These are phyloP conservation scores for Diprion similis DNA, from an alignment of 1,140 invertebrate genomes.

Conservation along the genomic window DNA sequence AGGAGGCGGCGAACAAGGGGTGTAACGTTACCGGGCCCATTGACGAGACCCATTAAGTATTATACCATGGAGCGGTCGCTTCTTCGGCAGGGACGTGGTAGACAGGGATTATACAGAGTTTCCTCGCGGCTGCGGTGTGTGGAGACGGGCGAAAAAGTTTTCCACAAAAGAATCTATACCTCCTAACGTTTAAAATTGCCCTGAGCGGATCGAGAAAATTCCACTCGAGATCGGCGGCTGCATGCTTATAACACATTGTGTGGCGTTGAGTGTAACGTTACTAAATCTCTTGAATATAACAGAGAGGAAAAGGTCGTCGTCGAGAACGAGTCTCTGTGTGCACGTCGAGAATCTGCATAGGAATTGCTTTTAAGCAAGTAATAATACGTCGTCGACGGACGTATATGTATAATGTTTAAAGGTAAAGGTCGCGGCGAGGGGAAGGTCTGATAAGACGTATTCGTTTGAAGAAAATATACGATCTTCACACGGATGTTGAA, in stretches of 20 bases:
- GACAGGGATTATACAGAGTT: background rate
- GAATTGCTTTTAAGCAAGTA: background rate
- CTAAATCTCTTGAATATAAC: background rate
- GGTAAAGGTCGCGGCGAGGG: background rate
- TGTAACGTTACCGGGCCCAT: background rate
- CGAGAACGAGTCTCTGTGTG: too few relatives aligned
- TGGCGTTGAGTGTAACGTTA: background rate
- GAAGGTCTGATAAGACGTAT: slow-evolving; percentile 3
- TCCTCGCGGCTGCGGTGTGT: background rate
- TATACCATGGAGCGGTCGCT: too few relatives aligned
- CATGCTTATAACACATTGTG: too few relatives aligned
- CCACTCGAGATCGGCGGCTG: too few relatives aligned
- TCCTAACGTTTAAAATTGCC: background rate
- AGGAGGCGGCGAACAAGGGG: background rate
- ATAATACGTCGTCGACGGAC: background rate
- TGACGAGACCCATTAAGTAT: background rate
- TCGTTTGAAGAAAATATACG: too few relatives aligned
- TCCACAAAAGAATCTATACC: background rate
- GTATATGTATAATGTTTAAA: background rate
- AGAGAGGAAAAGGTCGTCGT: too few relatives aligned
- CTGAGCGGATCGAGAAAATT: background rate
- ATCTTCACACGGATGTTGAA: too few relatives aligned
- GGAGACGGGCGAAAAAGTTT: background rate
- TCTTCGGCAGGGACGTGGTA: background rate
- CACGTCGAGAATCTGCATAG: background rate